These are phyloP conservation scores for Slavum lentiscoides DNA, from an alignment of 2,888 invertebrate species.

Conservation along the genomic window DNA sequence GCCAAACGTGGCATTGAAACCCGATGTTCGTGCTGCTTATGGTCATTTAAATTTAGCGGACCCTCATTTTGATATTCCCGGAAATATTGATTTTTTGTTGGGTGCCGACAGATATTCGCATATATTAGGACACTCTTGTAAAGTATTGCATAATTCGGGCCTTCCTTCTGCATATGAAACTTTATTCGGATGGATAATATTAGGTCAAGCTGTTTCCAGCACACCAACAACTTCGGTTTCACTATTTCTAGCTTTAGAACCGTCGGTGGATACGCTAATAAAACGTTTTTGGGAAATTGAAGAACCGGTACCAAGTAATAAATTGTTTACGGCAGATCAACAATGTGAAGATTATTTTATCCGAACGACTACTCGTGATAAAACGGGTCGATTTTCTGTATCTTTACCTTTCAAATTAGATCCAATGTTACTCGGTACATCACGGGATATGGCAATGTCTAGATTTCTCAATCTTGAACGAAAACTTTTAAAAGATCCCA, in stretches of 20 bases:
- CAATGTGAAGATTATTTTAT: constrained; percentile 26
- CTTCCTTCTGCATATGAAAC: constrained; percentile 24
- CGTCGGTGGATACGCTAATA: constrained; percentile 25
- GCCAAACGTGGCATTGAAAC: neutral
- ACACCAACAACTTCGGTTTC: neutral
- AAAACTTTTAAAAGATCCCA: neutral
- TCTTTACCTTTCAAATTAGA: constrained; percentile 10
- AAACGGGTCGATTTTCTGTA: constrained; percentile 24
- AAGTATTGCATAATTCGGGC: neutral
- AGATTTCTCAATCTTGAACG: constrained; percentile 6
- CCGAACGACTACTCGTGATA: neutral
- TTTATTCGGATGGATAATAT: constrained; percentile 27
- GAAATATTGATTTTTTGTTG: neutral
- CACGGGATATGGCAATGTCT: neutral
- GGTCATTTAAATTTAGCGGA: neutral
- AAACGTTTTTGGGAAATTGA: constrained; percentile 37
- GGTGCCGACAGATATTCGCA: neutral
- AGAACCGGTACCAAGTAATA: constrained; percentile 12
- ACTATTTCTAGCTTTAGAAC: neutral
- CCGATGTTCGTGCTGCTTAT: neutral
- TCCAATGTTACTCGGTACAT: neutral
- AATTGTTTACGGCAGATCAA: neutral
- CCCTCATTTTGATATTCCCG: neutral
- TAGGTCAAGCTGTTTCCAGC: neutral
- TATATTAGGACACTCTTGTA: neutral